phyloP scores from a whole-genome alignment of 2,113 vertebrate species.

The Lepus americanus region DNA sequence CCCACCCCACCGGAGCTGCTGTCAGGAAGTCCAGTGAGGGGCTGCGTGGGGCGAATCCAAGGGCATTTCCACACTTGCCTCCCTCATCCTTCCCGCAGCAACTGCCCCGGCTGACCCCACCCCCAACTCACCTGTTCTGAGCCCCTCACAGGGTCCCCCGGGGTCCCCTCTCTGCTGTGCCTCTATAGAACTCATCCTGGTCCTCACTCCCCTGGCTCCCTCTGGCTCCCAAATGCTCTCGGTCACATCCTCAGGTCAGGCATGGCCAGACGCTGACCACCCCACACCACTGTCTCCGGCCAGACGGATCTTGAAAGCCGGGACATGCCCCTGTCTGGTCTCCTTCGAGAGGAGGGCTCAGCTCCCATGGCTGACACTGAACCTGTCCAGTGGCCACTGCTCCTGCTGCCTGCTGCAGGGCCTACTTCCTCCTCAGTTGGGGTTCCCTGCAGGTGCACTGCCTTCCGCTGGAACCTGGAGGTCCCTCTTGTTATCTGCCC shows the following conservation, averaged over 20 bases:
- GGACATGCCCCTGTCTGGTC: background rate
- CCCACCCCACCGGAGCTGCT: accelerated
- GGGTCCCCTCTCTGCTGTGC: background rate
- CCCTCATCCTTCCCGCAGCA: background rate
- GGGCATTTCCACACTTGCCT: background rate
- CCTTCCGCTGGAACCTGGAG: accelerated
- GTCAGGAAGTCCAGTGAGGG: accelerated
- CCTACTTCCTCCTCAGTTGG: background rate
- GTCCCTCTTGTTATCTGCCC: too few species aligned
- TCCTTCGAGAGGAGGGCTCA: background rate
- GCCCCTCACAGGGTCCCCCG: too few species aligned
- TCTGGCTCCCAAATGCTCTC: too few species aligned
- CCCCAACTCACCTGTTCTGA: background rate
- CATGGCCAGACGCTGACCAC: too few species aligned
- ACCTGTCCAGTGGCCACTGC: too few species aligned
- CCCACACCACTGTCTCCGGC: background rate
- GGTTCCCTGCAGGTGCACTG: too few species aligned
- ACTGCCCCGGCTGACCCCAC: background rate
- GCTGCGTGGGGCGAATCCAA: background rate
- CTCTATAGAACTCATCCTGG: background rate
- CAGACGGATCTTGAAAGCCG: background rate
- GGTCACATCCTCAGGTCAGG: too few species aligned
- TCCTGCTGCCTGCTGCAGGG: too few species aligned
- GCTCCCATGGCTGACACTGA: background rate
- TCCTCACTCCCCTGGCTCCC: too few species aligned